These are phyloP conservation scores for Dufourea novaeangliae DNA, from an alignment of 1,140 invertebrate genomes.

Conservation along the genomic window DNA sequence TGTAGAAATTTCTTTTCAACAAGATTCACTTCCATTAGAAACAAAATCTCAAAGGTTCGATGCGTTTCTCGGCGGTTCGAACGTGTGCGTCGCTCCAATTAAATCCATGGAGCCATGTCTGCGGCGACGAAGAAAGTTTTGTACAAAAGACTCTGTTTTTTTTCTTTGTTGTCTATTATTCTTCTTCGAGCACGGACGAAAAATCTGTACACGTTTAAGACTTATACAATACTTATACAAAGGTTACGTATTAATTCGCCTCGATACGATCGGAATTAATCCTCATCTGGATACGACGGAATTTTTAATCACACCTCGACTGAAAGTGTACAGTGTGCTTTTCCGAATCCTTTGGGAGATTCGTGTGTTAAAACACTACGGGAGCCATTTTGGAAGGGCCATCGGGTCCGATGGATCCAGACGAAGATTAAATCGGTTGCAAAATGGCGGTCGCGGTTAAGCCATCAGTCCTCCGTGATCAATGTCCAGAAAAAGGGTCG, in stretches of 20 bases:
- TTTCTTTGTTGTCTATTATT: neutral
- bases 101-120: too few relatives aligned
- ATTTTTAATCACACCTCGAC: too few relatives aligned
- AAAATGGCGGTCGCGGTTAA: slow-evolving; percentile 32
- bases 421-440: slow-evolving; percentile 21
- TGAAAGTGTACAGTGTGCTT: too few relatives aligned
- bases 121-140: slow-evolving; percentile 39
- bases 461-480: slow-evolving; percentile 30
- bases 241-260: slow-evolving; percentile 34
- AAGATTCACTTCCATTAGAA: too few relatives aligned
- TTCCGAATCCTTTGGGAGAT: too few relatives aligned
- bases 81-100: too few relatives aligned
- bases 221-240: slow-evolving; percentile 50
- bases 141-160: slow-evolving; percentile 34
- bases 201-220: slow-evolving; percentile 48
- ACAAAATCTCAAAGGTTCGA: too few relatives aligned
- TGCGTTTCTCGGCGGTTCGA: too few relatives aligned
- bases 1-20: too few relatives aligned
- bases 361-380: too few relatives aligned
- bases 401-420: neutral
- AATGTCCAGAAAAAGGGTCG: slow-evolving; percentile 24
- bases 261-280: slow-evolving; percentile 8
- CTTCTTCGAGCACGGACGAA: slow-evolving; percentile 31
- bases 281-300: slow-evolving; percentile 21
- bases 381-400: too few relatives aligned